phyloP scores from a whole-genome alignment of 2,888 invertebrate species.

The Rhimphoctona megacephalus region DNA sequence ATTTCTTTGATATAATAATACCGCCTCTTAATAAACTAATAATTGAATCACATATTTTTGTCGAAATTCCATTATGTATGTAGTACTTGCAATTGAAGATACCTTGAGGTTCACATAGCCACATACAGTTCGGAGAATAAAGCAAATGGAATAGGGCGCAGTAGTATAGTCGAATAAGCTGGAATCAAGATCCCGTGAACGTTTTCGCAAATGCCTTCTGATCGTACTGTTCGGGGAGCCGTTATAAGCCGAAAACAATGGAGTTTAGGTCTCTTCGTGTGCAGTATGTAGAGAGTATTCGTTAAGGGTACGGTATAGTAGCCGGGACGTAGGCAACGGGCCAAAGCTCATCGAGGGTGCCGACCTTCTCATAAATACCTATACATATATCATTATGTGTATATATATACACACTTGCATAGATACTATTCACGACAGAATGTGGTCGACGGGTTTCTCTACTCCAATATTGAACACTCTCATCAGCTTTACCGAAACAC shows the following conservation, averaged over 20 bases:
- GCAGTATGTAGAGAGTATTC: slow-evolving; percentile 55
- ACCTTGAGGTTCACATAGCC: not conserved
- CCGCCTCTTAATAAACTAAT: not conserved
- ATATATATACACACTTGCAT: not conserved
- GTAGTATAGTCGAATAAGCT: slow-evolving; percentile 64
- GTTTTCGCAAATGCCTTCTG: slow-evolving; percentile 63
- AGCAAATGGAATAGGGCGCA: slow-evolving; percentile 51
- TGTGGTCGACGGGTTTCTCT: slow-evolving; percentile 60
- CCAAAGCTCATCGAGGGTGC: slow-evolving; percentile 65
- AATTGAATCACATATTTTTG: not conserved
- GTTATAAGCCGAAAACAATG: slow-evolving; percentile 80
- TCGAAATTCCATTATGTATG: not conserved
- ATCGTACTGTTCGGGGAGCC: slow-evolving; percentile 69
- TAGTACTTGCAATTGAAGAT: not conserved
- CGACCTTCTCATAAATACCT: slow-evolving; percentile 40
- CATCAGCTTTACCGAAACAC: slow-evolving; percentile 54
- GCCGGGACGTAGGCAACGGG: slow-evolving; percentile 50
- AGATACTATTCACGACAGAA: slow-evolving; percentile 20
- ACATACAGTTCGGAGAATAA: not conserved
- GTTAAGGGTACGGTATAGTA: slow-evolving; percentile 49
- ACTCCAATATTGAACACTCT: slow-evolving; percentile 37
- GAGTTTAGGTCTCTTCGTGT: slow-evolving; percentile 57
- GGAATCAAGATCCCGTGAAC: slow-evolving; percentile 70
- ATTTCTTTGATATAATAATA: not conserved
- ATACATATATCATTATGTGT: not conserved